phyloP scores from a whole-genome alignment of 2,113 vertebrate species.

The Dissostichus mawsoni region DNA sequence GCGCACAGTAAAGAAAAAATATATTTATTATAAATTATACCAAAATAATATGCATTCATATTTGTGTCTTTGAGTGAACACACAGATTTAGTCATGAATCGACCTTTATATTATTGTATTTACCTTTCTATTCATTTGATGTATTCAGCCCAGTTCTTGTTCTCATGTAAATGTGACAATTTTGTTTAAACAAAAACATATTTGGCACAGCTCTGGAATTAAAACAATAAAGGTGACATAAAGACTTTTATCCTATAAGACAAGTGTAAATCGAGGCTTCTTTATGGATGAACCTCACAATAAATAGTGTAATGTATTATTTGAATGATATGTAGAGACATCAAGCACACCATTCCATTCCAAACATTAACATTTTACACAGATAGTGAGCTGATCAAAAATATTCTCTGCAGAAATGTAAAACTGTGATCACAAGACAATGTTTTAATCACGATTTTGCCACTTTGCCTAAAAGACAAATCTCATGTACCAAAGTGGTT shows the following conservation, averaged over 20 bases:
- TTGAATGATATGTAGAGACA: no score
- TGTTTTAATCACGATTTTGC: no score
- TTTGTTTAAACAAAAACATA: neutral
- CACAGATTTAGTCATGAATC: neutral
- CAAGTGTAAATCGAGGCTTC: neutral
- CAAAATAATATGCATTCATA: no score
- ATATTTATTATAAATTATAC: no score
- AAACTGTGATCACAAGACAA: slow-evolving; percentile 8
- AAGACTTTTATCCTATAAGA: neutral
- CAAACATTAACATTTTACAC: slow-evolving; percentile 1
- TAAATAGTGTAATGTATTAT: neutral
- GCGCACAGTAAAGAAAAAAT: neutral
- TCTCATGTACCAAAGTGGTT: slow-evolving; percentile 15
- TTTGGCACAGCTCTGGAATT: neutral
- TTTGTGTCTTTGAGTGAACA: neutral
- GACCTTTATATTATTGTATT: neutral
- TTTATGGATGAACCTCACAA: neutral
- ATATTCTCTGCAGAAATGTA: slow-evolving; percentile 19
- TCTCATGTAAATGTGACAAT: slow-evolving; percentile 3
- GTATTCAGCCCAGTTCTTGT: neutral
- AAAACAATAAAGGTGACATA: neutral
- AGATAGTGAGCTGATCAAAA: slow-evolving; percentile 14
- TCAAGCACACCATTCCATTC: no score
- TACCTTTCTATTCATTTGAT: neutral
- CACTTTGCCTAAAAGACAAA: slow-evolving; percentile 11